Evolutionary conservation across 2,888 invertebrate genomes (phyloP).

Genomic region (Rhamnusium bicolor): DNA sequence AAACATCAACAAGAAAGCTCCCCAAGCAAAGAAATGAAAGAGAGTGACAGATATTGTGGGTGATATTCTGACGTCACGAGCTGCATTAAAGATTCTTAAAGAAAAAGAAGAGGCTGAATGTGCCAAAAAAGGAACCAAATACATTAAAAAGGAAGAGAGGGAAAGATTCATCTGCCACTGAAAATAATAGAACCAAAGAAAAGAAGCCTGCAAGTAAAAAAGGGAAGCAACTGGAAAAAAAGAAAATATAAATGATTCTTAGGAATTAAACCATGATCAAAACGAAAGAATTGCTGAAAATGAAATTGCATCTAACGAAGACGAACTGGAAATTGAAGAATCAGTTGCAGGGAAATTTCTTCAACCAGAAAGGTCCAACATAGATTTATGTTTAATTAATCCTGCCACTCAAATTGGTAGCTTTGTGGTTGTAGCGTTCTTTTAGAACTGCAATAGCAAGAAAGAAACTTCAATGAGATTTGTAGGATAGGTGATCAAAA

Average conservation of each 20-base stretch:
- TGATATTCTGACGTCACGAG: neutral
- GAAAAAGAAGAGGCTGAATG: neutral
- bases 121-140: neutral
- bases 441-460: neutral
- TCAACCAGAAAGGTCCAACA: neutral
- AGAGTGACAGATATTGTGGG: neutral
- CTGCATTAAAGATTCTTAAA: neutral
- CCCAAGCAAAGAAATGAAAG: slow-evolving; percentile 2
- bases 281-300: neutral
- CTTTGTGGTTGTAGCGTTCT: neutral
- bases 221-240: neutral
- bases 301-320: neutral
- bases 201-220: neutral
- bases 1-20: neutral
- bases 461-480: neutral
- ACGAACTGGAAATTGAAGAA: neutral
- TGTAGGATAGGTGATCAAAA: neutral
- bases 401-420: neutral
- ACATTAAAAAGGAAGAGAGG: neutral
- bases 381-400: neutral
- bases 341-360: neutral
- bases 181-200: neutral
- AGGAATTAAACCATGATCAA: neutral
- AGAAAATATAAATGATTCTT: neutral
- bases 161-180: neutral